phyloP scores from a whole-genome alignment of 2,888 invertebrate genomes.

The Prostheceraeus crozeri region DNA sequence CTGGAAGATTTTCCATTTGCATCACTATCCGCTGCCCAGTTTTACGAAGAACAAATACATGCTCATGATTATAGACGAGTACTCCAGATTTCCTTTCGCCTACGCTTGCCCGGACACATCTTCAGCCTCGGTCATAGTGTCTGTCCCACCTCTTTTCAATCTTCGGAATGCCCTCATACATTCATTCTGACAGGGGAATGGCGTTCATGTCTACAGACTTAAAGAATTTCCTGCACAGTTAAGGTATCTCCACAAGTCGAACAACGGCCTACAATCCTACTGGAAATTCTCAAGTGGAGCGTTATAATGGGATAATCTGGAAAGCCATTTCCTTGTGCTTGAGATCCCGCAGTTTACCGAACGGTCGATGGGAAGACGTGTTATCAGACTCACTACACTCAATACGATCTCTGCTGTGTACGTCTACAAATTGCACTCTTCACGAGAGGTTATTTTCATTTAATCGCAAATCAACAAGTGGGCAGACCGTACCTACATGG shows the following conservation, averaged over 20 bases:
- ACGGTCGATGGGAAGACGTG: slow-evolving; percentile 37
- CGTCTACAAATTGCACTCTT: slow-evolving; percentile 36
- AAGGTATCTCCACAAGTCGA: slow-evolving; percentile 40
- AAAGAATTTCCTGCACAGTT: slow-evolving; percentile 30
- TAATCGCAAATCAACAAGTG: slow-evolving; percentile 31
- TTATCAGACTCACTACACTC: slow-evolving; percentile 41
- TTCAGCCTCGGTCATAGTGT: slow-evolving; percentile 38
- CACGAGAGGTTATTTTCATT: slow-evolving; percentile 36
- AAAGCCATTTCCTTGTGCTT: slow-evolving; percentile 38
- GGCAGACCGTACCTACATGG: slow-evolving; percentile 38
- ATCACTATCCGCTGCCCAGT: too few species aligned
- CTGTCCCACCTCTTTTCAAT: slow-evolving; percentile 40
- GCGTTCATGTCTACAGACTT: slow-evolving; percentile 42
- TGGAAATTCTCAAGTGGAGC: slow-evolving; percentile 40
- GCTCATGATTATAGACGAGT: slow-evolving; percentile 42
- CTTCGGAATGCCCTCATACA: slow-evolving; percentile 40
- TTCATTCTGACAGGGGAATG: slow-evolving; percentile 41
- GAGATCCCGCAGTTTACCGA: slow-evolving; percentile 27
- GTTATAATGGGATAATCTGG: slow-evolving; percentile 42
- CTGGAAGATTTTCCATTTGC: too few species aligned
- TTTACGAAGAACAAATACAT: slow-evolving; percentile 42
- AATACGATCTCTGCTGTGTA: slow-evolving; percentile 40
- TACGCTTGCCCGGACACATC: slow-evolving; percentile 41
- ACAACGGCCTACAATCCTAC: slow-evolving; percentile 40
- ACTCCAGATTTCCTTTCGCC: slow-evolving; percentile 42